A percentile compares a stretch with the other conserved stretches of the same genome.
Evolutionary conservation across 2,888 invertebrate genomes (phyloP).

Genomic region (Argynnis bischoffii): DNA sequence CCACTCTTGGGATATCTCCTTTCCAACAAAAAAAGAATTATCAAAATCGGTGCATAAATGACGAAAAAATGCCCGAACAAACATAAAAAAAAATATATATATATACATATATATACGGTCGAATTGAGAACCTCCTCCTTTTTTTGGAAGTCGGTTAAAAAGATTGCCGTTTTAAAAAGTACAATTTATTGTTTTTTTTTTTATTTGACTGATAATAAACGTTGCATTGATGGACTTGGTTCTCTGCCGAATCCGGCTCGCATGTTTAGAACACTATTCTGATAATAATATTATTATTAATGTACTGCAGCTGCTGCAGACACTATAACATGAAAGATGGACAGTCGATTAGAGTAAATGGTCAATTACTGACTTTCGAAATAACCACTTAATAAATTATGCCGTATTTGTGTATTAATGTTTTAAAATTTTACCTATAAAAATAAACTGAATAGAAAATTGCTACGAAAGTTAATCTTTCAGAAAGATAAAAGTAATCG

Average conservation of each 20-base stretch:
- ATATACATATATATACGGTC: too few species aligned
- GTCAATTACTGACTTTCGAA: constrained; percentile 10
- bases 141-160: too few species aligned
- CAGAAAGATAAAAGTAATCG: constrained; percentile 15
- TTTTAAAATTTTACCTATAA: background rate
- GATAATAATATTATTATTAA: constrained; percentile 8
- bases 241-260: constrained; percentile 5
- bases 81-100: too few species aligned
- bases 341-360: background rate
- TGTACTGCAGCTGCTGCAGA: constrained; percentile 6
- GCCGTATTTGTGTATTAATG: background rate
- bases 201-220: background rate
- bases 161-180: constrained; percentile 2
- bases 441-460: background rate
- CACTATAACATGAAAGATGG: background rate
- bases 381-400: background rate
- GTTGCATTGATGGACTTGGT: background rate
- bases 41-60: too few species aligned
- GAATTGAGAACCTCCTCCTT: too few species aligned
- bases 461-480: constrained; percentile 15
- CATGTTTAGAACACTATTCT: constrained; percentile 9
- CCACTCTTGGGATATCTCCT: too few species aligned
- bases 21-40: too few species aligned
- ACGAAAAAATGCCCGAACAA: too few species aligned
- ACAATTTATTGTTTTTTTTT: background rate